phyloP scores from a whole-genome alignment of 1,140 invertebrate genomes.

The Ridgeia piscesae region DNA sequence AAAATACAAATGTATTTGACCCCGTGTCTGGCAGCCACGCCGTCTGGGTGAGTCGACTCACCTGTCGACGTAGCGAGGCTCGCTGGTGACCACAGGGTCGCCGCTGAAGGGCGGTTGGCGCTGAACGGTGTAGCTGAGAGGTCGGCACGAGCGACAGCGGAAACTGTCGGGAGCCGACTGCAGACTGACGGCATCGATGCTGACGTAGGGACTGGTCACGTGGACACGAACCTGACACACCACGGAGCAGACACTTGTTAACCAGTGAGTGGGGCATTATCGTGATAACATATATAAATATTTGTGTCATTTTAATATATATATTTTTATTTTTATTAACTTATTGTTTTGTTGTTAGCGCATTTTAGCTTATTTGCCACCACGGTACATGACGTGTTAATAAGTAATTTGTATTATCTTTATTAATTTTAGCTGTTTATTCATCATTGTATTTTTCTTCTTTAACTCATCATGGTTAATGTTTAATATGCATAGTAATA shows the following conservation, averaged over 20 bases:
- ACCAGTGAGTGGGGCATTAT: no score
- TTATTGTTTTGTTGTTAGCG: no score
- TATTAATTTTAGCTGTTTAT: no score
- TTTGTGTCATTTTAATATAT: background rate
- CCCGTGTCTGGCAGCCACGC: background rate
- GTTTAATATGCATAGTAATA: no score
- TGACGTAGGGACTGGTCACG: slow-evolving; percentile 33
- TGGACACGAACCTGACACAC: slow-evolving; percentile 35
- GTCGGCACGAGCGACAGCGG: slow-evolving; percentile 26
- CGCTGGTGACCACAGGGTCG: background rate
- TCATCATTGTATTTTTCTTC: no score
- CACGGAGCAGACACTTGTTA: background rate
- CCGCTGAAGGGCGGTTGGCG: slow-evolving; percentile 34
- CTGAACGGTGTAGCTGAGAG: slow-evolving; percentile 34
- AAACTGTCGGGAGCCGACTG: background rate
- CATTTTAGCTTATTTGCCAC: no score
- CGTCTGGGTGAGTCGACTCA: background rate
- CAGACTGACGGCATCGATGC: slow-evolving; percentile 37
- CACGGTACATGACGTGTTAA: no score
- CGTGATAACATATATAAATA: background rate
- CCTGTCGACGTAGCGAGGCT: background rate
- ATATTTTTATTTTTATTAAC: background rate
- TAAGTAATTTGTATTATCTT: background rate
- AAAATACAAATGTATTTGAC: background rate
- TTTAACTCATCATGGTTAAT: no score